Evolutionary conservation across 1,140 invertebrate species (phyloP).

Genomic region (Myzus persicae): DNA sequence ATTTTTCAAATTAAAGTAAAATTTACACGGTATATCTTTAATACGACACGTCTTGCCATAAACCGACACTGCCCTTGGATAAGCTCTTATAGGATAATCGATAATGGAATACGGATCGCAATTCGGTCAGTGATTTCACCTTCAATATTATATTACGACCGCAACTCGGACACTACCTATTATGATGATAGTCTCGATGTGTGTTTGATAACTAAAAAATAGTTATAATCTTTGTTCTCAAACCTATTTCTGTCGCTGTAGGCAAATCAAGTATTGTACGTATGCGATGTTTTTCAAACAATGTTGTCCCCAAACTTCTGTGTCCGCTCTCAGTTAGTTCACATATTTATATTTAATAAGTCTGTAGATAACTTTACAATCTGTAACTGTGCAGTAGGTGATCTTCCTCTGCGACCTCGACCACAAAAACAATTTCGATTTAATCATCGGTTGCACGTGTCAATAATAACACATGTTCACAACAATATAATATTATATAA

Average conservation of each 20-base stretch:
- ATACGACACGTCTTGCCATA: too few species aligned
- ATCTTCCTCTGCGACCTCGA: not conserved
- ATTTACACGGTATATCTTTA: too few species aligned
- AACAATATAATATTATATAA: too few species aligned
- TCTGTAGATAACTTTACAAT: too few species aligned
- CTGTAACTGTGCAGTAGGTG: not conserved
- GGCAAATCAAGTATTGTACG: not conserved
- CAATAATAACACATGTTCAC: not conserved
- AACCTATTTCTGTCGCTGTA: not conserved
- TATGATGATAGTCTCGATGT: not conserved
- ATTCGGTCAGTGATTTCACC: too few species aligned
- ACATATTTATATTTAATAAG: not conserved
- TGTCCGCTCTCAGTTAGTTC: not conserved
- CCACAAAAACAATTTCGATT: too few species aligned
- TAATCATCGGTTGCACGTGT: not conserved
- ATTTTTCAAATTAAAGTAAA: too few species aligned
- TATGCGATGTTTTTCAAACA: not conserved
- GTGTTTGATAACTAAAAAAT: not conserved
- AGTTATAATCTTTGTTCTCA: not conserved
- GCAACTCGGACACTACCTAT: too few species aligned
- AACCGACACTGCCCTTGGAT: too few species aligned
- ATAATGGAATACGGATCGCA: too few species aligned
- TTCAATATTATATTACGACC: too few species aligned
- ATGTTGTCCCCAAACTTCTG: not conserved
- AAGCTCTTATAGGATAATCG: too few species aligned